Evolutionary conservation across 2,113 vertebrate species (phyloP).

Genomic region (Antigone vipio): DNA sequence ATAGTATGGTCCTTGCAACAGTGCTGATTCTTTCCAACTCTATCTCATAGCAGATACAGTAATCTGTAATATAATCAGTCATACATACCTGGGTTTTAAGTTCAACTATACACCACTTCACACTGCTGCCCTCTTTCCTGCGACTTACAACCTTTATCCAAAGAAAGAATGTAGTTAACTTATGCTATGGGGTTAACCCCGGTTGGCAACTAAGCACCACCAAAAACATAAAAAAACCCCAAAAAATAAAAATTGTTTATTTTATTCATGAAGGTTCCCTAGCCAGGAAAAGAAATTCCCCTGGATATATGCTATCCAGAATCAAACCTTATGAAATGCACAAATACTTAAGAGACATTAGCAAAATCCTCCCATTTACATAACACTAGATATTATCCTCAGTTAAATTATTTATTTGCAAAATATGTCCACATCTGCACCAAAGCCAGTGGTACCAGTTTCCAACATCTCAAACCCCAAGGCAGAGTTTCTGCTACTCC

Average conservation of each 20-base stretch:
- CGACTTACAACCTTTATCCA: background rate
- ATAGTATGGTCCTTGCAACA: background rate
- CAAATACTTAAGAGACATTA: background rate
- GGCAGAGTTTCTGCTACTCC: background rate
- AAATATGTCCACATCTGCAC: background rate
- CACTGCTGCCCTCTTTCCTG: background rate
- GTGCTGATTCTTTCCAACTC: background rate
- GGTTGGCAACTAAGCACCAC: background rate
- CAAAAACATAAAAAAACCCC: no score
- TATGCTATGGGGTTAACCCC: background rate
- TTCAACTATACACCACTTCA: background rate
- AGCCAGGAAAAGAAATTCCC: background rate
- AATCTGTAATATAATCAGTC: background rate
- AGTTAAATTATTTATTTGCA: background rate
- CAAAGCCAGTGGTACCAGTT: background rate
- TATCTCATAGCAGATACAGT: background rate
- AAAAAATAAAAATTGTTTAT: no score
- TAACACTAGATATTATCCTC: background rate
- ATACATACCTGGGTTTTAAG: background rate
- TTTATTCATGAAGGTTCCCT: background rate
- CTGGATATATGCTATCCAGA: background rate
- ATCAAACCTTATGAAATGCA: background rate
- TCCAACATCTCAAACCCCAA: background rate
- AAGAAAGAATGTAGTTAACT: background rate
- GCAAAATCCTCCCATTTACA: background rate